A percentile compares a stretch with the other conserved stretches of the same genome.
Evolutionary conservation across 1,140 invertebrate species (phyloP).

Genomic region (Neocloeon triangulifer): DNA sequence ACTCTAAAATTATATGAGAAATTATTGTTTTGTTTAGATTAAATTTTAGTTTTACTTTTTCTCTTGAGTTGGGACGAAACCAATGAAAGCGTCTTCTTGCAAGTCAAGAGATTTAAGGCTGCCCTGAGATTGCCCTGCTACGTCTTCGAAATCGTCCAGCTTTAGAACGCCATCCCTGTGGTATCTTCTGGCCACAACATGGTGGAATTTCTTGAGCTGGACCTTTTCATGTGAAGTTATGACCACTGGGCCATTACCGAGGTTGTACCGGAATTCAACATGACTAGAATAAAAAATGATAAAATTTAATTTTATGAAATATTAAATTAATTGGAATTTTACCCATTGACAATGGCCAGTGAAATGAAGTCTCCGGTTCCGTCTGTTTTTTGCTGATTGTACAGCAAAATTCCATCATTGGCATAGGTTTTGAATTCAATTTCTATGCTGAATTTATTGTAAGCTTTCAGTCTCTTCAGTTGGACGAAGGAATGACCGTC

Average conservation of each 20-base stretch:
- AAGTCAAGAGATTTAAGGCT: constrained; percentile 63
- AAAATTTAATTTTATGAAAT: not conserved
- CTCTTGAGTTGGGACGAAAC: constrained; percentile 47
- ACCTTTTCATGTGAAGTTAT: constrained; percentile 52
- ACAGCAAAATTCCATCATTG: constrained; percentile 70
- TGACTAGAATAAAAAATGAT: constrained; percentile 17
- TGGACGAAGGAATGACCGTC: constrained; percentile 45
- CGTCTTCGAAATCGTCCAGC: constrained; percentile 55
- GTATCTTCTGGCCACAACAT: constrained; percentile 58
- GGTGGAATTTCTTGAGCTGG: constrained; percentile 49
- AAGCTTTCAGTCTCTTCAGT: constrained; percentile 53
- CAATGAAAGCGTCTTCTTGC: constrained; percentile 57
- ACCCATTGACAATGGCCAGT: constrained; percentile 59
- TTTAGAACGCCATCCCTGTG: constrained; percentile 65
- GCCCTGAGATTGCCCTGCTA: constrained; percentile 55
- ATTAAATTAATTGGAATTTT: too few species aligned
- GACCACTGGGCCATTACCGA: constrained; percentile 61
- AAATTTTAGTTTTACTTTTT: not conserved
- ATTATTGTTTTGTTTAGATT: too few species aligned
- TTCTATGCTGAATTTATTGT: constrained; percentile 69
- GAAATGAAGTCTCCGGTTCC: constrained; percentile 78
- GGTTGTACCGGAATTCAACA: constrained; percentile 51
- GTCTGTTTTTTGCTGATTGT: constrained; percentile 66
- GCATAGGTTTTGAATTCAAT: constrained; percentile 70
- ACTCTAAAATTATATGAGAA: too few species aligned